Evolutionary conservation across 2,113 vertebrate species (phyloP).

Genomic region (Mola mola): DNA sequence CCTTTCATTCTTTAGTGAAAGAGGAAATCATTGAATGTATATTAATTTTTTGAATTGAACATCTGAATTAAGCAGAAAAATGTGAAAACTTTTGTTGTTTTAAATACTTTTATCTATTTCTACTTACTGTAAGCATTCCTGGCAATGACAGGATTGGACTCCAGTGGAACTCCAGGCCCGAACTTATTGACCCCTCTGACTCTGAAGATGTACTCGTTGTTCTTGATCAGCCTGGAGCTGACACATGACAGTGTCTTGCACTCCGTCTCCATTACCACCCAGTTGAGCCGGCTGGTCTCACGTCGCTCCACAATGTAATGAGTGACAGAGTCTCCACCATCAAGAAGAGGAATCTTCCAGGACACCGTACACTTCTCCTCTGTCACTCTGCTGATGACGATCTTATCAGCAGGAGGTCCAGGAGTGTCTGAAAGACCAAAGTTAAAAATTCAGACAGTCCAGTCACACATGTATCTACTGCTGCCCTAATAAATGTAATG

Average conservation of each 20-base stretch:
- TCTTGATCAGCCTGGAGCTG: slow-evolving; percentile 93
- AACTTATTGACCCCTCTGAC: slow-evolving; percentile 96
- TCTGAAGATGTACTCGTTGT: slow-evolving; percentile 97
- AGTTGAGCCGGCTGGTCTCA: slow-evolving; percentile 97
- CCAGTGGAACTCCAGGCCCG: slow-evolving; percentile 89
- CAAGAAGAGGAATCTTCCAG: slow-evolving; percentile 93
- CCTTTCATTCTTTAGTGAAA: not conserved
- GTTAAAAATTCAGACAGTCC: not conserved
- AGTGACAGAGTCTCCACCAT: slow-evolving; percentile 89
- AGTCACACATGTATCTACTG: too few relatives aligned
- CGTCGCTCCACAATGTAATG: slow-evolving; percentile 96
- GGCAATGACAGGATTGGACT: slow-evolving; percentile 90
- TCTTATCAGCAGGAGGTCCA: slow-evolving; percentile 88
- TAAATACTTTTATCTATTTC: too few relatives aligned
- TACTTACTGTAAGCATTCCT: slow-evolving; percentile 96
- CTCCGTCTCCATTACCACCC: slow-evolving; percentile 94
- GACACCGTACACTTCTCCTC: slow-evolving; percentile 96
- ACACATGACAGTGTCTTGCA: slow-evolving; percentile 92
- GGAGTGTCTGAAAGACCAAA: slow-evolving; percentile 87
- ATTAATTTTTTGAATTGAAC: too few relatives aligned
- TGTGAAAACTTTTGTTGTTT: too few relatives aligned
- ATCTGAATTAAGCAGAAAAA: too few relatives aligned
- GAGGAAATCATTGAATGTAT: too few relatives aligned
- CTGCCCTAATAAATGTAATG: too few relatives aligned
- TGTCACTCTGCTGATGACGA: slow-evolving; percentile 91